phyloP scores from a whole-genome alignment of 2,113 vertebrate species.

The Chamaea fasciata region DNA sequence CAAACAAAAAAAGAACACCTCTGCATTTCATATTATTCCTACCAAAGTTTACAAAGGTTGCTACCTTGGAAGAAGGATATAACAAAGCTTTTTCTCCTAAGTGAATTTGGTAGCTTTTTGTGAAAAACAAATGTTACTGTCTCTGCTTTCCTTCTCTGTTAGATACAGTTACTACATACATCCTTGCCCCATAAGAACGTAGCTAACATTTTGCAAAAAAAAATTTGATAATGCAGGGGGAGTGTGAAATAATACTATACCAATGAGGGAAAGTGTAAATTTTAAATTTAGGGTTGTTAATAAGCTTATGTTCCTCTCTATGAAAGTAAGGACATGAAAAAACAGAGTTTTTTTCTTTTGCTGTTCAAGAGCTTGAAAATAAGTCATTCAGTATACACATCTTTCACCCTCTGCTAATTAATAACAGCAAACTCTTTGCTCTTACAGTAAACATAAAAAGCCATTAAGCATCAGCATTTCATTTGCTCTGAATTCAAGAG shows the following conservation, averaged over 20 bases:
- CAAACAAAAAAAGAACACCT: rapidly evolving
- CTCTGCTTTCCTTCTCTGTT: neutral
- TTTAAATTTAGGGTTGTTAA: neutral
- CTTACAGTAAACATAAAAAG: neutral
- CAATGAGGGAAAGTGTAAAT: neutral
- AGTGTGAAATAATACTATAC: neutral
- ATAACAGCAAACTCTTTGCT: neutral
- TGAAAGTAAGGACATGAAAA: neutral
- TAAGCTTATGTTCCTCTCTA: neutral
- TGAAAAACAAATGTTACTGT: neutral
- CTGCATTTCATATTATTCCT: neutral
- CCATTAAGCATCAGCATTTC: neutral
- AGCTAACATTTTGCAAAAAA: neutral
- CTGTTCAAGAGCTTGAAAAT: neutral
- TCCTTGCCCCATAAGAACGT: rapidly evolving
- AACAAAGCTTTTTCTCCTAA: neutral
- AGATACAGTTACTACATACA: neutral
- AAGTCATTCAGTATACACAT: neutral
- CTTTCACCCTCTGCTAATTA: neutral
- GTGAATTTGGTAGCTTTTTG: neutral
- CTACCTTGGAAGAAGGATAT: neutral
- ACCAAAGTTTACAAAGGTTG: neutral
- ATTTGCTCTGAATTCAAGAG: neutral
- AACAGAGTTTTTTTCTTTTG: neutral
- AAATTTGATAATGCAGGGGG: neutral